phyloP scores from a whole-genome alignment of 2,113 vertebrate species.

The Pseudorasbora parva region DNA sequence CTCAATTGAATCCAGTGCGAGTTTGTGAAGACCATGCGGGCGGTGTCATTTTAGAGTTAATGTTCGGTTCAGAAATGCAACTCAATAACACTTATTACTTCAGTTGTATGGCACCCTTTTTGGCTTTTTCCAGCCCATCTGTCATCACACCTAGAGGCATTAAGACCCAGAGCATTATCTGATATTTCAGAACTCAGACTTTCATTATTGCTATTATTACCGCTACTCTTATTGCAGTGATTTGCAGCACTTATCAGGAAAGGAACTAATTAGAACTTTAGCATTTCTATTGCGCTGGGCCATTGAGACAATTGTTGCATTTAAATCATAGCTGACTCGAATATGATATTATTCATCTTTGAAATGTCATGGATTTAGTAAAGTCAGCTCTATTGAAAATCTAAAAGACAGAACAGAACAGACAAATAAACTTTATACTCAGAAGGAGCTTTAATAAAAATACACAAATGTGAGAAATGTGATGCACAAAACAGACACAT shows the following conservation, averaged over 20 bases:
- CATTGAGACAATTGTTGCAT: conserved; percentile 32
- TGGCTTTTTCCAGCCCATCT: conserved; percentile 23
- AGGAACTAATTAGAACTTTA: conserved; percentile 39
- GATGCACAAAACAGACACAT: background rate
- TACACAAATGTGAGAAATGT: background rate
- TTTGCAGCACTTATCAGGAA: conserved; percentile 30
- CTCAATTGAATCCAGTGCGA: conserved; percentile 46
- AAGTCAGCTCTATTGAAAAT: conserved; percentile 23
- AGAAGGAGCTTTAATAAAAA: background rate
- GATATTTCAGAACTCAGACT: conserved; percentile 3
- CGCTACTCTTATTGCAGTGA: background rate
- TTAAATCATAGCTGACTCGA: conserved; percentile 21
- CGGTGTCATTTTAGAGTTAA: conserved; percentile 48
- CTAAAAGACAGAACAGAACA: background rate
- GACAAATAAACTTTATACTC: background rate
- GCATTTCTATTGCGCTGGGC: conserved; percentile 16
- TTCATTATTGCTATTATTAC: conserved; percentile 37
- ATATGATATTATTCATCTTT: conserved; percentile 45
- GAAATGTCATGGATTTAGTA: conserved; percentile 45
- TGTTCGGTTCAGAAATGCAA: conserved; percentile 4
- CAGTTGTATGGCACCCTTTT: conserved; percentile 16
- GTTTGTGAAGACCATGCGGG: conserved; percentile 22
- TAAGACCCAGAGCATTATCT: conserved; percentile 16
- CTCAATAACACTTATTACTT: conserved; percentile 45
- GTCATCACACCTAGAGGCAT: conserved; percentile 26